Percentiles rank a stretch among this genome's conserved stretches.
Conservation (phyloP, 2,113 vertebrate species). For the Odocoileus hemionus region DNA sequence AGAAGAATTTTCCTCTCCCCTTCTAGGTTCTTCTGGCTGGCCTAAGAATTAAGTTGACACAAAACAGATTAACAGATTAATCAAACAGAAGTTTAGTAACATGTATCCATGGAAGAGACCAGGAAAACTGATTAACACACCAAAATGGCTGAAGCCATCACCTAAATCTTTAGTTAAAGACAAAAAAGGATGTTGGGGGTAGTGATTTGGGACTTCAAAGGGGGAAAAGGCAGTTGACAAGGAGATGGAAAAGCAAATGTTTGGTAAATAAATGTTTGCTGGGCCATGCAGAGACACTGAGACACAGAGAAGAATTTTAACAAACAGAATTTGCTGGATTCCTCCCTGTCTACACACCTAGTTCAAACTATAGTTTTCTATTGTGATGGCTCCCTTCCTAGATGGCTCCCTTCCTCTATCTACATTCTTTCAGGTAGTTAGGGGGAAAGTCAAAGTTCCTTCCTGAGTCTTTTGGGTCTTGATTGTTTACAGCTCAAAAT, state of each 20-base stretch:
- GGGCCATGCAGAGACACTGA: background rate
- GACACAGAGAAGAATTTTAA: background rate
- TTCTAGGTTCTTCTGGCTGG: background rate
- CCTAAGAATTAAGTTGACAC: background rate
- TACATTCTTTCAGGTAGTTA: background rate
- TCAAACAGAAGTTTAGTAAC: background rate
- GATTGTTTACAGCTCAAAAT: background rate
- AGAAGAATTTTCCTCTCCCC: background rate
- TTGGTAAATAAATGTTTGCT: background rate
- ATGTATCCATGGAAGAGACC: background rate
- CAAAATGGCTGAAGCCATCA: background rate
- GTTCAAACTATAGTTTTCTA: background rate
- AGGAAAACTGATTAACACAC: background rate
- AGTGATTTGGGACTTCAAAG: background rate
- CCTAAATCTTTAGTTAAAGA: background rate
- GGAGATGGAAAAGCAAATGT: background rate
- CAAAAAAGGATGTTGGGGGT: background rate
- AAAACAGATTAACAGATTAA: background rate
- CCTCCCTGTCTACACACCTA: background rate
- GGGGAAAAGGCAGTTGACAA: background rate
- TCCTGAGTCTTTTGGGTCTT: background rate
- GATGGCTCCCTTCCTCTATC: background rate
- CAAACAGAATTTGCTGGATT: background rate
- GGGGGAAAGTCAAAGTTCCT: background rate
- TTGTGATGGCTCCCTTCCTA: background rate